A percentile compares a stretch with the other conserved stretches of the same genome.
phyloP scores from a whole-genome alignment of 2,113 vertebrate species.

The Dasyornis broadbenti region DNA sequence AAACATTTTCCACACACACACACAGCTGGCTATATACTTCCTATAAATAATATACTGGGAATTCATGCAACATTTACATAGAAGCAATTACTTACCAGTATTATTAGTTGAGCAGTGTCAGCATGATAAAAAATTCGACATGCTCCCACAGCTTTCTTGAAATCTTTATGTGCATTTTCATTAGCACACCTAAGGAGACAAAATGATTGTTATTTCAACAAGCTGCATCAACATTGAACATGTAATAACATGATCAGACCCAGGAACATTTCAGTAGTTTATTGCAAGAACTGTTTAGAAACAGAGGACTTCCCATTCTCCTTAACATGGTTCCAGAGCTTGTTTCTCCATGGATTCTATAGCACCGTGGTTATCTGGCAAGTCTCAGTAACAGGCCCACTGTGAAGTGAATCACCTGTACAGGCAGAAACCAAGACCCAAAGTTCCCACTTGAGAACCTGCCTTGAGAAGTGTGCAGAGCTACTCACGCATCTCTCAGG shows the following conservation, averaged over 20 bases:
- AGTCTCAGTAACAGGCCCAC: neutral
- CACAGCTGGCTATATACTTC: neutral
- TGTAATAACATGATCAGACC: neutral
- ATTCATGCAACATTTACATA: neutral
- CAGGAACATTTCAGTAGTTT: neutral
- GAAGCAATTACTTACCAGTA: conserved; percentile 71
- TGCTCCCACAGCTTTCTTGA: conserved; percentile 84
- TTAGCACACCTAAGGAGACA: conserved; percentile 74
- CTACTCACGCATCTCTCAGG: conserved; percentile 82
- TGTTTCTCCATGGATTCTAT: neutral
- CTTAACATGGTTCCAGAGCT: neutral
- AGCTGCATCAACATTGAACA: neutral
- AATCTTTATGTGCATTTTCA: conserved; percentile 84
- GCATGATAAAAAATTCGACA: conserved; percentile 80
- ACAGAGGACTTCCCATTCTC: neutral
- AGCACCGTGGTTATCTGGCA: neutral
- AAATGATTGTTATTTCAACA: neutral
- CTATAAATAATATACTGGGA: neutral
- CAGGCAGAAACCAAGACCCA: neutral
- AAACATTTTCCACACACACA: neutral
- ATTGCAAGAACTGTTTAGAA: neutral
- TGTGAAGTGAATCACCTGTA: neutral
- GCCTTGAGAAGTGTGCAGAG: neutral
- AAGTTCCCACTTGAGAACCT: neutral
- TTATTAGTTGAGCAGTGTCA: conserved; percentile 79